These are phyloP conservation scores for Falcaria lacertinaria DNA, from an alignment of 2,888 invertebrate genomes.

Conservation along the genomic window DNA sequence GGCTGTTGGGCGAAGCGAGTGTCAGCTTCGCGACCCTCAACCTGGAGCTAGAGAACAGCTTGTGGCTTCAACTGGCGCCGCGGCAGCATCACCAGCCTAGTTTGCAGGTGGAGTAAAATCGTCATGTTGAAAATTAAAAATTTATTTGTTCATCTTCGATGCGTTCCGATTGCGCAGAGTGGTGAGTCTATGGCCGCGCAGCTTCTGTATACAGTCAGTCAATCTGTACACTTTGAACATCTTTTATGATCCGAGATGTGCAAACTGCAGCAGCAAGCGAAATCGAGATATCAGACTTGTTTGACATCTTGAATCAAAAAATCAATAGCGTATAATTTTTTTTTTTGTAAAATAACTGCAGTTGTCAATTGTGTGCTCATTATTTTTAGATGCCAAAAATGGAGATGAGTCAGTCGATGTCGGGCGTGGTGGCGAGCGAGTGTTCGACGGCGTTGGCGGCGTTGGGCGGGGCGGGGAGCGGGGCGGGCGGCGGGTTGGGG, in stretches of 20 bases:
- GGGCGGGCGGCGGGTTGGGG: slow-evolving; percentile 10
- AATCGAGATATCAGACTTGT: too few species aligned
- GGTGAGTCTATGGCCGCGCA: too few species aligned
- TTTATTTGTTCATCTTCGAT: too few species aligned
- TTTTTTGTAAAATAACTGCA: too few species aligned
- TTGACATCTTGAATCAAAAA: too few species aligned
- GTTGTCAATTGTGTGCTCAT: background rate
- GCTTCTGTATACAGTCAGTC: too few species aligned
- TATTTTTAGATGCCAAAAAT: slow-evolving; percentile 56
- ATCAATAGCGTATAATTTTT: too few species aligned
- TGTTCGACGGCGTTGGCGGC: slow-evolving; percentile 53
- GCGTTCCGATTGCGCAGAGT: too few species aligned
- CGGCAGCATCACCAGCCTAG: slow-evolving; percentile 66
- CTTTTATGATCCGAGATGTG: too few species aligned
- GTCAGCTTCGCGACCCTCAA: slow-evolving; percentile 94
- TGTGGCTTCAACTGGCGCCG: slow-evolving; percentile 93
- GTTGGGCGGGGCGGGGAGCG: slow-evolving; percentile 19
- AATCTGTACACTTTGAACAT: too few species aligned
- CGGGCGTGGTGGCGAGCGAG: slow-evolving; percentile 60
- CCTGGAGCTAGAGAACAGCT: slow-evolving; percentile 92
- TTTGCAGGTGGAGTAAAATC: slow-evolving; percentile 38
- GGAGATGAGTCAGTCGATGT: slow-evolving; percentile 50
- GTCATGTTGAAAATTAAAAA: too few species aligned
- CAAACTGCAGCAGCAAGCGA: too few species aligned
- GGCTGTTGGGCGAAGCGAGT: slow-evolving; percentile 93